These are phyloP conservation scores for Muraenolepis orangiensis DNA, from an alignment of 2,797 vertebrate species.

Conservation along the genomic window DNA sequence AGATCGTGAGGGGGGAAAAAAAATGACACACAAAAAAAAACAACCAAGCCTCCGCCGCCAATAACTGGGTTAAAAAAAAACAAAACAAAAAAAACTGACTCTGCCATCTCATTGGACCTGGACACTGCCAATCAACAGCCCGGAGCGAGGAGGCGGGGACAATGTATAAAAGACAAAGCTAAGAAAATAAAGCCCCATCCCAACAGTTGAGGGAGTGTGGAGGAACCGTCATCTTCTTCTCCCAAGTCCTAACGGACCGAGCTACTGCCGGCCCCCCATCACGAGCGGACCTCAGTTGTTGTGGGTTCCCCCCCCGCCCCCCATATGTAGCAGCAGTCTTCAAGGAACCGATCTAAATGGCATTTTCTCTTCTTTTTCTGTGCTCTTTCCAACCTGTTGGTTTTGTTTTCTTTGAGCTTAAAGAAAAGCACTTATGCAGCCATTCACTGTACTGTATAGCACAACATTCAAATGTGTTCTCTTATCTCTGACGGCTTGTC, in stretches of 20 bases:
- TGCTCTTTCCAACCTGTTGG: slow-evolving; percentile 42
- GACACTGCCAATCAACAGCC: slow-evolving; percentile 77
- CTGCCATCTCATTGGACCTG: slow-evolving; percentile 75
- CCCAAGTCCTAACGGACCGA: no score
- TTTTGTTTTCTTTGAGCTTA: slow-evolving; percentile 43
- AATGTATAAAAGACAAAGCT: slow-evolving; percentile 39
- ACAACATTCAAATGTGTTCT: slow-evolving; percentile 51
- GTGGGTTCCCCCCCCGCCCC: no score
- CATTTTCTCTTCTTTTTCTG: slow-evolving; percentile 47
- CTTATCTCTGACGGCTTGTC: background rate
- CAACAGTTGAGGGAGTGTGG: slow-evolving; percentile 25
- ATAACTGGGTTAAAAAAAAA: slow-evolving; percentile 63
- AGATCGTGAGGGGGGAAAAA: no score
- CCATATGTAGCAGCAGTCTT: slow-evolving; percentile 78
- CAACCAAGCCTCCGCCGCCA: slow-evolving; percentile 64
- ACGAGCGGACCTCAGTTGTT: slow-evolving; percentile 61
- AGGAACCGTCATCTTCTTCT: slow-evolving; percentile 69
- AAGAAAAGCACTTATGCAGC: slow-evolving; percentile 72
- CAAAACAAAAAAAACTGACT: slow-evolving; percentile 42
- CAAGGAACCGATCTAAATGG: slow-evolving; percentile 37
- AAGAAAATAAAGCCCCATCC: background rate
- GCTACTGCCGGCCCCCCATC: no score
- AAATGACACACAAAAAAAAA: slow-evolving; percentile 30
- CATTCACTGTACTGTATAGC: slow-evolving; percentile 71
- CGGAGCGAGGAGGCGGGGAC: slow-evolving; percentile 58